Evolutionary conservation across 2,888 invertebrate species (phyloP).

Genomic region (Leucophenga montana): DNA sequence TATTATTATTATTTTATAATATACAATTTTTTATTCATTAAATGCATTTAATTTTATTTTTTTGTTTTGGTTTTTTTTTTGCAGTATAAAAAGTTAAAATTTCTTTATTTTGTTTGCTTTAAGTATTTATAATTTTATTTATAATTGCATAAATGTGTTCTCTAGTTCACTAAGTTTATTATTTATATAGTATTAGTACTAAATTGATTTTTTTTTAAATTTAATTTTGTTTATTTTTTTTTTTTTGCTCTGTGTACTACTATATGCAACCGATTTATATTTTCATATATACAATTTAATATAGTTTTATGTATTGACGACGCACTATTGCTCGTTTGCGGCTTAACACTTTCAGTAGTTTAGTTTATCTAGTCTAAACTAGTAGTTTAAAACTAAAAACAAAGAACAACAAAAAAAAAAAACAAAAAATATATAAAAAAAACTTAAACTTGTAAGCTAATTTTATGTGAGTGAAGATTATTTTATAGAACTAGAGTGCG

Average conservation of each 20-base stretch:
- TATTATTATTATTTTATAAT: background rate
- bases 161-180: conserved; percentile 30
- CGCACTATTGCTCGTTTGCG: no score
- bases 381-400: no score
- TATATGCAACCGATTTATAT: no score
- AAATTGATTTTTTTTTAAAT: conserved; percentile 27
- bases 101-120: conserved; percentile 33
- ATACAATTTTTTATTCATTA: background rate
- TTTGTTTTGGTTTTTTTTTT: conserved; percentile 8
- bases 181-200: conserved; percentile 48
- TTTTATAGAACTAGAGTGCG: conserved; percentile 59
- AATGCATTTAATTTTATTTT: background rate
- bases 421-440: background rate
- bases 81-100: conserved; percentile 36
- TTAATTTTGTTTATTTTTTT: no score
- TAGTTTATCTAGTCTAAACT: no score
- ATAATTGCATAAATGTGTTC: conserved; percentile 35
- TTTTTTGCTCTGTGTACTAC: no score
- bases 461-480: background rate
- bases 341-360: no score
- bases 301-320: conserved; percentile 20
- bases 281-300: conserved; percentile 43
- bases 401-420: no score
- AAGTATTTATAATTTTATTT: conserved; percentile 22
- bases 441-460: conserved; percentile 10